Evolutionary conservation across 1,140 invertebrate genomes (phyloP).

Genomic region (Phortica variegata): DNA sequence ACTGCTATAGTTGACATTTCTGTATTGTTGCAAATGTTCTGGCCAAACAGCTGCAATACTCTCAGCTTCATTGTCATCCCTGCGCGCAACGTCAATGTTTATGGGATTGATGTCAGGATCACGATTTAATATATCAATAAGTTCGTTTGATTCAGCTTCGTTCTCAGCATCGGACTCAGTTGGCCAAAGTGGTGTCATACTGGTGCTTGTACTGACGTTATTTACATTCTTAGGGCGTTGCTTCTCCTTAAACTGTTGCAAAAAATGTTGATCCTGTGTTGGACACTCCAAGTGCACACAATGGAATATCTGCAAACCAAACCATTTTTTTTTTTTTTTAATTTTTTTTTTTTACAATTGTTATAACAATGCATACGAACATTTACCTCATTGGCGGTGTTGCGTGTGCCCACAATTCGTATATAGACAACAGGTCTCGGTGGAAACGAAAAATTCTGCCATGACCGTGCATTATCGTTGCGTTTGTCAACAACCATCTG

Average conservation of each 20-base stretch:
- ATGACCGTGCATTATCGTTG: conserved; percentile 65
- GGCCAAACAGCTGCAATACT: too few species aligned
- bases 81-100: too few species aligned
- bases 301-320: conserved; percentile 81
- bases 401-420: conserved; percentile 90
- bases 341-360: background rate
- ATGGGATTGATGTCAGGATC: too few species aligned
- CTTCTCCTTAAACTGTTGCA: conserved; percentile 2
- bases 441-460: conserved; percentile 86
- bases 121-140: too few species aligned
- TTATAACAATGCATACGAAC: background rate
- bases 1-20: too few species aligned
- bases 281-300: conserved; percentile 98
- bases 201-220: too few species aligned
- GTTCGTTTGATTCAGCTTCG: too few species aligned
- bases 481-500: conserved; percentile 76
- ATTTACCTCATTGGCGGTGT: conserved; percentile 92
- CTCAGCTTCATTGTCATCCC: too few species aligned
- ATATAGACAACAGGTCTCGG: conserved; percentile 89
- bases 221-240: too few species aligned
- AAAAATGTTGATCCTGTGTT: conserved; percentile 59
- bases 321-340: background rate
- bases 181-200: too few species aligned
- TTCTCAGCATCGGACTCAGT: too few species aligned
- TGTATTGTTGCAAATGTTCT: too few species aligned